Percentiles rank a stretch among this genome's conserved stretches.
These are phyloP conservation scores for Syngnathus rostellatus DNA, from an alignment of 2,797 vertebrate species.

Conservation along the genomic window DNA sequence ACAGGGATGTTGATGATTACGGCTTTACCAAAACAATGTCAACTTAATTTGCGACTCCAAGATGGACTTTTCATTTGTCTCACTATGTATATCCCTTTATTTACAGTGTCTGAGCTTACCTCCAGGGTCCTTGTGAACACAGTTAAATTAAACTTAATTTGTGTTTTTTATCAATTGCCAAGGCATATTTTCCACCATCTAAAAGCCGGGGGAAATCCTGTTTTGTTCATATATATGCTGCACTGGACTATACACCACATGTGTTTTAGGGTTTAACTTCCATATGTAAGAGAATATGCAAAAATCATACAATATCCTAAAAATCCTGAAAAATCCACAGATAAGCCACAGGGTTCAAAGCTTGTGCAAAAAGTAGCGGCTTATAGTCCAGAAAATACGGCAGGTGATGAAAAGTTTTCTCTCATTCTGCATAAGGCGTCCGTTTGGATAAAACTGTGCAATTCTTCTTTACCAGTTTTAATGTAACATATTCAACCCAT, in stretches of 20 bases:
- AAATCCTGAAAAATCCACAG: too few relatives aligned
- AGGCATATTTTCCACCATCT: conserved; percentile 17
- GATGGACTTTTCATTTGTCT: conserved; percentile 49
- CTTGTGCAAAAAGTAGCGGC: too few relatives aligned
- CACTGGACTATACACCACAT: too few relatives aligned
- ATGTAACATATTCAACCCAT: conserved; percentile 38
- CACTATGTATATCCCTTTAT: conserved; percentile 33
- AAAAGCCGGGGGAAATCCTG: too few relatives aligned
- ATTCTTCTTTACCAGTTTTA: conserved; percentile 21
- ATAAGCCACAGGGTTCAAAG: too few relatives aligned
- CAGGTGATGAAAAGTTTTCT: conserved; percentile 45
- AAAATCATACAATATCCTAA: too few relatives aligned
- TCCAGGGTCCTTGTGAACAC: conserved; percentile 28
- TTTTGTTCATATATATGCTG: too few relatives aligned
- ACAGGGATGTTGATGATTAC: conserved; percentile 56
- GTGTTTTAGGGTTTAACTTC: too few relatives aligned
- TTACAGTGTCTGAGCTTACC: conserved; percentile 42
- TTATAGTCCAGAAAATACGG: too few relatives aligned
- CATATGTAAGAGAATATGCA: too few relatives aligned
- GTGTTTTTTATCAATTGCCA: conserved; percentile 17
- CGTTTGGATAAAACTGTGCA: conserved; percentile 49
- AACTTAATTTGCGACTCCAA: conserved; percentile 56
- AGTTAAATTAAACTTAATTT: conserved; percentile 42
- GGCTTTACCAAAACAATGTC: conserved; percentile 61
- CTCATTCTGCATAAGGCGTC: conserved; percentile 31